Evolutionary conservation across 2,797 vertebrate genomes (phyloP).

Genomic region (Denticeps clupeoides): DNA sequence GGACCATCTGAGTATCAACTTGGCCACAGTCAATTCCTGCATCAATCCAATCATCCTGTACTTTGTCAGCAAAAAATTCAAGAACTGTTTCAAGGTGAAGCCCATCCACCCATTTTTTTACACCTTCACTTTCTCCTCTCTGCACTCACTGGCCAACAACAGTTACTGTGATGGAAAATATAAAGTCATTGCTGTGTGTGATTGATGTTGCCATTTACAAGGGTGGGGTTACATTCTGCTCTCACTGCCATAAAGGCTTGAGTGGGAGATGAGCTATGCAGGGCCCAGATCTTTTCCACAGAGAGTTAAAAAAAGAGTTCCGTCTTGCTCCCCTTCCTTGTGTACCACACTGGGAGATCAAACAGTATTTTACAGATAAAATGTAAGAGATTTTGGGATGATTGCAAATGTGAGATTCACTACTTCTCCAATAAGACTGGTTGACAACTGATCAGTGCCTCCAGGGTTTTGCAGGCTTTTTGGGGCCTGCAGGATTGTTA

Average conservation of each 20-base stretch:
- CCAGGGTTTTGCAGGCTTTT: no score
- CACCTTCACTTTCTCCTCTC: not conserved
- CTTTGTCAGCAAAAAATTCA: conserved; percentile 98
- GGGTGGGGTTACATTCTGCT: conserved; percentile 34
- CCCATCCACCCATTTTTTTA: no score
- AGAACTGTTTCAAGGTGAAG: conserved; percentile 97
- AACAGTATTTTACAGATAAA: no score
- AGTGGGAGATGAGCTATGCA: conserved; percentile 40
- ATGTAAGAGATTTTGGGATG: no score
- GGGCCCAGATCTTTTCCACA: conserved; percentile 14
- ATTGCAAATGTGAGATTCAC: no score
- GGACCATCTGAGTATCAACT: conserved; percentile 81
- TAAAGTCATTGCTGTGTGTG: conserved; percentile 34
- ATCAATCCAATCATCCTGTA: conserved; percentile 97
- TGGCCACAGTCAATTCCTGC: conserved; percentile 93
- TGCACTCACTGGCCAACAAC: conserved; percentile 20
- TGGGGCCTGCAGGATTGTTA: no score
- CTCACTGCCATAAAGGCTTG: conserved; percentile 27
- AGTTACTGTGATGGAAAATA: conserved; percentile 24
- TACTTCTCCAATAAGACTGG: no score
- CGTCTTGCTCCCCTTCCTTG: not conserved
- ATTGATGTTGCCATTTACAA: conserved; percentile 41
- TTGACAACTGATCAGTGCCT: no score
- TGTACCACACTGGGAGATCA: conserved; percentile 1
- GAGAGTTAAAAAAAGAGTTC: conserved; percentile 1